phyloP scores from a whole-genome alignment of 1,140 invertebrate genomes.

The Contarinia nasturtii region DNA sequence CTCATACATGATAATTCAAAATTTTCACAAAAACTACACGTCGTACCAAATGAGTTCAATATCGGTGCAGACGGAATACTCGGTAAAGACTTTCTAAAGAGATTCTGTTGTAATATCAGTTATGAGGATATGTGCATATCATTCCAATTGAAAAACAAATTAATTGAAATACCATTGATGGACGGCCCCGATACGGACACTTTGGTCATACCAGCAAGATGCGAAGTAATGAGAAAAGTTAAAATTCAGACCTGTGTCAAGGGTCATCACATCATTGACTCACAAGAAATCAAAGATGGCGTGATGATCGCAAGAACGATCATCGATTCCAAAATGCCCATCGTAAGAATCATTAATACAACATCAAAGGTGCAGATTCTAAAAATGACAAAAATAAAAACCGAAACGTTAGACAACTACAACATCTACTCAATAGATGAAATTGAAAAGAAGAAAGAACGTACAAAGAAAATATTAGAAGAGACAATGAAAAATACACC shows the following conservation, averaged over 20 bases:
- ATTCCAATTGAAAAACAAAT: background rate
- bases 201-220: background rate
- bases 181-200: background rate
- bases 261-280: background rate
- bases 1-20: background rate
- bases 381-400: background rate
- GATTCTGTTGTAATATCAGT: background rate
- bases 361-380: background rate
- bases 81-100: background rate
- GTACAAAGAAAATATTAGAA: no score
- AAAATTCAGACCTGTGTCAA: background rate
- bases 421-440: background rate
- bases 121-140: background rate
- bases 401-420: background rate
- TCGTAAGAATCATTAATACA: background rate
- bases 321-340: background rate
- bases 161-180: background rate
- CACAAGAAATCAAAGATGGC: background rate
- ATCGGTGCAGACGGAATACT: background rate
- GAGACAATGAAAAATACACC: no score
- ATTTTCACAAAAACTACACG: background rate
- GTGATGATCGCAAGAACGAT: background rate
- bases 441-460: background rate
- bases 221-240: background rate
- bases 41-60: background rate